phyloP scores from a whole-genome alignment of 2,113 vertebrate species.

The Lagenorhynchus albirostris region DNA sequence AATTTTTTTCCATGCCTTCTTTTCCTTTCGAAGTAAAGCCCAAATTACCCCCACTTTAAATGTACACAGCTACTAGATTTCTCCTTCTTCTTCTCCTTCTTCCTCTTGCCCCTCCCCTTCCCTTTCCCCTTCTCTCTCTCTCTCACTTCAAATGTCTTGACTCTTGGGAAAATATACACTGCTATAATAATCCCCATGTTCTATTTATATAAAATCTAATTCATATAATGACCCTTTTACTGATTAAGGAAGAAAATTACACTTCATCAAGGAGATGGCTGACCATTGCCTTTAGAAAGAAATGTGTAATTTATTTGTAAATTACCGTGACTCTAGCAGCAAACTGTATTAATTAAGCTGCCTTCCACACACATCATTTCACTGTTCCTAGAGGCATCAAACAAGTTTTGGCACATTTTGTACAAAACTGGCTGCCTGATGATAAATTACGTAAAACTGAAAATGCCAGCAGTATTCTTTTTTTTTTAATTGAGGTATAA shows the following conservation, averaged over 20 bases:
- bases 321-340: conserved; percentile 11
- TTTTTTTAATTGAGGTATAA: too few relatives aligned
- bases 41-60: background rate
- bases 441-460: conserved; percentile 56
- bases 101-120: too few relatives aligned
- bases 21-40: background rate
- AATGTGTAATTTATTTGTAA: background rate
- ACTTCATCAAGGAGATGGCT: conserved; percentile 2
- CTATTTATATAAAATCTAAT: background rate
- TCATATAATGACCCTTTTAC: background rate
- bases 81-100: background rate
- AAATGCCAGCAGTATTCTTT: conserved; percentile 22
- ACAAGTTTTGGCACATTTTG: conserved; percentile 47
- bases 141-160: background rate
- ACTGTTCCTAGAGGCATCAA: conserved; percentile 49
- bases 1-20: background rate
- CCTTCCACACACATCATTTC: conserved; percentile 53
- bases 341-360: conserved; percentile 55
- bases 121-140: too few relatives aligned
- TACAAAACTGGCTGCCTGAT: conserved; percentile 66
- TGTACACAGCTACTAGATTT: background rate
- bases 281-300: conserved; percentile 17
- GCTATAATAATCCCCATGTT: background rate
- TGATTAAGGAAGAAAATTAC: background rate
- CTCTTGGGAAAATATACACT: background rate